Percentiles rank a stretch among this genome's conserved stretches.
Evolutionary conservation across 92 coral and sea anemone genomes (phyloP).

Genomic region (Porites cylindrica): DNA sequence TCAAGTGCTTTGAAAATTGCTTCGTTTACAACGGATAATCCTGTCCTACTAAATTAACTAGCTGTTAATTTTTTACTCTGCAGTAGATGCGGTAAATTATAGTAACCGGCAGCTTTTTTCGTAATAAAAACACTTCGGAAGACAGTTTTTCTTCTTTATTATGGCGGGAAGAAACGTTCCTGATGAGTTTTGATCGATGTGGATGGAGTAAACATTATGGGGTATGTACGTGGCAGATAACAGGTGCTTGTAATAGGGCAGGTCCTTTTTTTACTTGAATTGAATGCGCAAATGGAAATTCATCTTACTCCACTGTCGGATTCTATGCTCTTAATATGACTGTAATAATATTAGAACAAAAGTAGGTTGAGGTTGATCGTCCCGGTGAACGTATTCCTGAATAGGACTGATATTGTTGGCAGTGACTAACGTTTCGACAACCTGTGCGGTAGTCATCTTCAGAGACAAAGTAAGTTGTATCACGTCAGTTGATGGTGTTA

Average conservation of each 20-base stretch:
- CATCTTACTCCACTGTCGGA: conserved; percentile 21
- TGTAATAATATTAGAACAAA: neutral
- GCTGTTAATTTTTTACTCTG: conserved; percentile 48
- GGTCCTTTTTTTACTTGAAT: conserved; percentile 60
- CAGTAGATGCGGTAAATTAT: conserved; percentile 43
- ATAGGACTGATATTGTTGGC: too few relatives aligned
- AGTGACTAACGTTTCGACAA: too few relatives aligned
- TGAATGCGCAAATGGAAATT: conserved; percentile 63
- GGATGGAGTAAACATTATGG: conserved; percentile 75
- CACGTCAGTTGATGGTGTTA: too few relatives aligned
- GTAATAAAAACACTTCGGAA: conserved; percentile 73
- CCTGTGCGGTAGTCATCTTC: too few relatives aligned
- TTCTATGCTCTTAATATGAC: neutral
- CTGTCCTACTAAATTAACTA: conserved; percentile 64
- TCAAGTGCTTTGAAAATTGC: neutral
- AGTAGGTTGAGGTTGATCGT: too few relatives aligned
- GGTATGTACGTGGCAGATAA: conserved; percentile 70
- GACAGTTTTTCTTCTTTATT: conserved; percentile 51
- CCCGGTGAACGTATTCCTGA: too few relatives aligned
- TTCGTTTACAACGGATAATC: conserved; percentile 19
- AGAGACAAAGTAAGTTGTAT: too few relatives aligned
- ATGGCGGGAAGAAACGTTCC: conserved; percentile 37
- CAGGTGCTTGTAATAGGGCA: conserved; percentile 57
- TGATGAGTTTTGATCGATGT: conserved; percentile 68
- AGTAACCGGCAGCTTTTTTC: conserved; percentile 47